Base-by-base conservation (phyloP, 2,797 vertebrate species). In the Otus scops region DNA sequence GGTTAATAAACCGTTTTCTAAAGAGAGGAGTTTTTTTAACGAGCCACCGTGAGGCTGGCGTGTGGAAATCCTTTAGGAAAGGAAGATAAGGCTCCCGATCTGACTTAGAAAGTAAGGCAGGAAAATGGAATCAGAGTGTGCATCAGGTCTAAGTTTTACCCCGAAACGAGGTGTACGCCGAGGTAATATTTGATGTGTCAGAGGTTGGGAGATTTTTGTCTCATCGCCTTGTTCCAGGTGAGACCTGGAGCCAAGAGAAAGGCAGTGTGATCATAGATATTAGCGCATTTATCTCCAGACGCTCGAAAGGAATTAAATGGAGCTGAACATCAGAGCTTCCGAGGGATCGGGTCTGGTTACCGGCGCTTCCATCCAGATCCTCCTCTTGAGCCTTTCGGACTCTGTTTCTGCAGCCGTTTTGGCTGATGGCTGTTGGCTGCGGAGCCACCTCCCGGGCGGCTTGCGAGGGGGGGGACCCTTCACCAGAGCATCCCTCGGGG, bases 221-320 rank as follows among this genome's bases (percentile, higher is more conserved):
- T 85, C 78, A 78, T 61, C 38, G 22, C 32, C 47, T 60, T 73
- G 70, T 70, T 77, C 54, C 91, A 48, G 57, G 34, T 73, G 53
- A 84, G 78, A 92, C 60, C 63, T 34, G 78, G 39, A 84, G 83
- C 59, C 87, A 53, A 56, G 59, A 75, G 67, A 86, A 80, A 89
- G 79, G 60, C 38, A 38, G 48, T 51, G 83, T 8, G 28, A 57
- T 54, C n/a, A 24, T 11, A 73, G 47, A 56, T 65, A 91, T 20
- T 13, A 11, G 13, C 14, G 34, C 65, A 8, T 91, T 95, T 88
- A 81, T 96, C 88, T 95, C 24, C 83, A 51, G 92, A 89, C 59
- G 45, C 85, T 53, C 36, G 74, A 17, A 32, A 64, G 65, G 83
- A 81, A 73, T 95, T 73, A 71, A 53, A 94, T 19, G 5, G 41